Base-by-base conservation (phyloP, 2,113 vertebrate genomes). In the Acanthochromis polyacanthus region DNA sequence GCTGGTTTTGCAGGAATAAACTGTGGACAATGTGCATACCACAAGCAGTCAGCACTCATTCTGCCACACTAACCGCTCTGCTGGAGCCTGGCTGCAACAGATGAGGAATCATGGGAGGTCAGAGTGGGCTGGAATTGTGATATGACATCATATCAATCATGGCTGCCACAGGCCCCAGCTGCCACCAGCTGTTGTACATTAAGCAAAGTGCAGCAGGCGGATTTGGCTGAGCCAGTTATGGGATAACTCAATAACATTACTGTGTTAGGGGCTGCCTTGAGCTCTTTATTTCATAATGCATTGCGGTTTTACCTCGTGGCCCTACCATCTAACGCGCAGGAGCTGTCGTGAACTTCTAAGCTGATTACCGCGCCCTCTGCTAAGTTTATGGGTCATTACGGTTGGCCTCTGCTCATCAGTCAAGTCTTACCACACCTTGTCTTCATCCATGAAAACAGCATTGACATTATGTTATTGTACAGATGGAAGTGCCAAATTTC, bases 181-280 rank as follows among this genome's bases (percentile, higher is more conserved):
- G 83, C 86, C 81, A 87, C 90, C 92, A 94, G 92, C 88, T 94
- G 93, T 90, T 93, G 84, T 76, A 83, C 88, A 94, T 94, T 94
- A 93, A 91, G 88, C 90, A 93, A 91, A 92, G 92, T 93, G 92
- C 89, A 91, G 88, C 80, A 74, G 90, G 80, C 67, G 60, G 92
- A 91, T 93, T 94, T 93, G 80, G 79, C 84, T 92, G 85, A 93
- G 91, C 92, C 91, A 90, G 85, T 93, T 93, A 93, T 86, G 81
- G 89, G 91, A 93, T 93, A 91, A 93, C 85, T 89, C 85, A 91
- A 93, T 93, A 91, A 90, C 85, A 90, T 91, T 80, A 91, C 83
- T 84, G 64, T 68, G 90, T 91, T 82, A 86, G 80, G 65, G 76
- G 69, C 70, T 57, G 78, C 88, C 81, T 81, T 82, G 82, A 90